Evolutionary conservation across 2,888 invertebrate genomes (phyloP).

Genomic region (Pilophorus perplexus): DNA sequence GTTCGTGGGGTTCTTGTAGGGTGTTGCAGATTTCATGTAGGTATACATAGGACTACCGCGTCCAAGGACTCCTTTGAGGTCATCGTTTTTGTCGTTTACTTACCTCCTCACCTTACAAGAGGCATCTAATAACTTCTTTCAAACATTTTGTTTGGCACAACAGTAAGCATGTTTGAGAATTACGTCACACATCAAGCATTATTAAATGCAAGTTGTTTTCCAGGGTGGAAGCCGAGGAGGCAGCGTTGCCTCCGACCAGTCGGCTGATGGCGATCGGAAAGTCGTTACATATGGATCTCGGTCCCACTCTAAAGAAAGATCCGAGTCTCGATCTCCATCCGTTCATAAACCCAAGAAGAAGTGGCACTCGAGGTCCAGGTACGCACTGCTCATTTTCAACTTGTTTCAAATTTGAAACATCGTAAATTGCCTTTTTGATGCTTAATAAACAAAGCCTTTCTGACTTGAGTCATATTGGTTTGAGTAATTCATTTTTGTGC

Average conservation of each 20-base stretch:
- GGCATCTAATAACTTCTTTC: no score
- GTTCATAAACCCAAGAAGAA: constrained; percentile 44
- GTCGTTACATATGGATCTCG: constrained; percentile 42
- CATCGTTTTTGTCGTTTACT: no score
- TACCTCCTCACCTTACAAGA: no score
- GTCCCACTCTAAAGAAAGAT: constrained; percentile 45
- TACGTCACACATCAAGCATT: no score
- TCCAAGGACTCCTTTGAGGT: no score
- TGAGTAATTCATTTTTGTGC: background rate
- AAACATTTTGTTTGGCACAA: no score
- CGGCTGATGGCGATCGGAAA: constrained; percentile 31
- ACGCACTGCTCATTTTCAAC: background rate
- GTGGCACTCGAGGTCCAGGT: constrained; percentile 47
- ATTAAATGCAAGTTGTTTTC: no score
- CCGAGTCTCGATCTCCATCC: constrained; percentile 45
- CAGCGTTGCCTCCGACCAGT: constrained; percentile 24
- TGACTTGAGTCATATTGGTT: background rate
- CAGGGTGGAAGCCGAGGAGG: constrained; percentile 13
- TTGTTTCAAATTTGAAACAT: no score
- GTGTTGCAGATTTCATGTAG: no score
- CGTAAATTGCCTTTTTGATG: background rate
- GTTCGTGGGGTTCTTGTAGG: no score
- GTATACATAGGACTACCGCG: no score
- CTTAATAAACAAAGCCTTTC: background rate
- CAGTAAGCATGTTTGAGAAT: no score